These are phyloP conservation scores for Carassius carassius DNA, from an alignment of 2,113 vertebrate species.

Conservation along the genomic window DNA sequence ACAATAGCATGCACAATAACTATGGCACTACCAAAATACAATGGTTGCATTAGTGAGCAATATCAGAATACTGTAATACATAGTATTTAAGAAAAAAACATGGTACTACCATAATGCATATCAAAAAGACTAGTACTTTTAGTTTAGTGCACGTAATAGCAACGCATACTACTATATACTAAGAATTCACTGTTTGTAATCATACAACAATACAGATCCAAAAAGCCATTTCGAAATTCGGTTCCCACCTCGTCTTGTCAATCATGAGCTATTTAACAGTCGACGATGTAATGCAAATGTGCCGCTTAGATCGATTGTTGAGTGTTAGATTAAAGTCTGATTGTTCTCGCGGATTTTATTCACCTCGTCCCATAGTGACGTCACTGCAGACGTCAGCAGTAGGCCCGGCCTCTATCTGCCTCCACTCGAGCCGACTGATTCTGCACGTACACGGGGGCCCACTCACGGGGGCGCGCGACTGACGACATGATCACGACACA, in stretches of 20 bases:
- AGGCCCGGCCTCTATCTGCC: neutral
- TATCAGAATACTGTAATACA: neutral
- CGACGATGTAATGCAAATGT: neutral
- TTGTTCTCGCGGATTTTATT: constrained; percentile 22
- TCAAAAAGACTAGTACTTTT: neutral
- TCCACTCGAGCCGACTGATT: constrained; percentile 19
- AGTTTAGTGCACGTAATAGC: neutral
- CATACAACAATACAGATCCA: neutral
- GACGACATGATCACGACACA: neutral
- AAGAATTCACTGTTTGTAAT: neutral
- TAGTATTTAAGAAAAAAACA: neutral
- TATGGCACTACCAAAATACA: neutral
- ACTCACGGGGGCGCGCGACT: neutral
- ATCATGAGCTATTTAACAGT: neutral
- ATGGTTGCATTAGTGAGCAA: neutral
- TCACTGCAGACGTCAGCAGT: neutral
- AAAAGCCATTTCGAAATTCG: neutral
- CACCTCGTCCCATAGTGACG: neutral
- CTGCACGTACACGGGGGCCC: constrained; percentile 54
- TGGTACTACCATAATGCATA: too few relatives aligned
- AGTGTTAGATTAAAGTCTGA: neutral
- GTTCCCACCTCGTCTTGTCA: constrained; percentile 47
- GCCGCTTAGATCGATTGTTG: neutral
- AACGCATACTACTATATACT: neutral
- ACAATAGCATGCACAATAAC: neutral